Evolutionary conservation across 2,113 vertebrate genomes (phyloP).

Genomic region (Leptobrachium ailaonicum): DNA sequence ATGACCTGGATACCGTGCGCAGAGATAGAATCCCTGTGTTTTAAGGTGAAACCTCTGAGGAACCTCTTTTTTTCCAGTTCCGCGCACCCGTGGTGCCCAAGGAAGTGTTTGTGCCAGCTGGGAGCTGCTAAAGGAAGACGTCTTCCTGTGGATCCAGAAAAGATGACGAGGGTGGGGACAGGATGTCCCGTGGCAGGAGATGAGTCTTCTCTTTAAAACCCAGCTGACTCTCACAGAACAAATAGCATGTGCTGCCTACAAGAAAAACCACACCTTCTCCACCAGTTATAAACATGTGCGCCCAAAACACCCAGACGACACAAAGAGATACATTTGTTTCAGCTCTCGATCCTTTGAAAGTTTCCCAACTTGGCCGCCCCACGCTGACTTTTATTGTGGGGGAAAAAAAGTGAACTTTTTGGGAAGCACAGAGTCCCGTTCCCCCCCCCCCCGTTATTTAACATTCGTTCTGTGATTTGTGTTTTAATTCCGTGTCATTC

Average conservation of each 20-base stretch:
- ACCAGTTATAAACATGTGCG: background rate
- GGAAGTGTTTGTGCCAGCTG: background rate
- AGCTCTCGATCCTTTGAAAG: no score
- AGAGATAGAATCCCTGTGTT: conserved; percentile 79
- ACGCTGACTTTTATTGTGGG: no score
- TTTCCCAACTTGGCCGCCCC: no score
- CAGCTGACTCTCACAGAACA: background rate
- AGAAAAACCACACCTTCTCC: background rate
- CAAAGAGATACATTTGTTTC: no score
- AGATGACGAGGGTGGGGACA: background rate
- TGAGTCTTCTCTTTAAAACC: background rate
- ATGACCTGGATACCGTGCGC: conserved; percentile 72
- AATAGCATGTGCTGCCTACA: conserved; percentile 22
- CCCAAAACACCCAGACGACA: background rate
- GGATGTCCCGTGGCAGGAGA: background rate
- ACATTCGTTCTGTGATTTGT: no score
- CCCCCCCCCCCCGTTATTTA: no score
- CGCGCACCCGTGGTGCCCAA: background rate
- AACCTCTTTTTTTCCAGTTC: background rate
- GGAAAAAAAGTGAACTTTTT: no score
- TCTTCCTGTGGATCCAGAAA: background rate
- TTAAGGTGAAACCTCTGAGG: conserved; percentile 52
- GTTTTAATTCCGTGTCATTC: no score
- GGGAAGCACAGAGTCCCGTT: no score
- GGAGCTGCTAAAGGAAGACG: background rate